phyloP scores from a whole-genome alignment of 2,888 invertebrate species.

The Auanema freiburgensis region DNA sequence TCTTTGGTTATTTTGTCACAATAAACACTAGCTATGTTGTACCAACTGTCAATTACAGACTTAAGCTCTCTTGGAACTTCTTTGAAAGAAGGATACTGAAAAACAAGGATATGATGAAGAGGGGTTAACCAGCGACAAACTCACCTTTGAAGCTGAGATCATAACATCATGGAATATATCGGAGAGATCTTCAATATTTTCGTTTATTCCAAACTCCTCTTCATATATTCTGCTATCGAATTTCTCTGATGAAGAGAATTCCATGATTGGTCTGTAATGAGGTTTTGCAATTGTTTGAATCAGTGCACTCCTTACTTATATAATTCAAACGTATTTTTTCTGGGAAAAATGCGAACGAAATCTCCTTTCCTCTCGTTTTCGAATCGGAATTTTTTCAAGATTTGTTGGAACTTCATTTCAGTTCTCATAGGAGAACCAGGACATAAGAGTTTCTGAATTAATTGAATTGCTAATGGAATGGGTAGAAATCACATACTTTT shows the following conservation, averaged over 20 bases:
- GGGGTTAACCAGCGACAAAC: too few relatives aligned
- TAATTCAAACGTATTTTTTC: constrained; percentile 42
- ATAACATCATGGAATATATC: neutral
- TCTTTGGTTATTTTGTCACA: constrained; percentile 44
- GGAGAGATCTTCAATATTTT: neutral
- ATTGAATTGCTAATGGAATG: too few relatives aligned
- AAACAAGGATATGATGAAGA: too few relatives aligned
- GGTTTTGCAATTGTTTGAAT: neutral
- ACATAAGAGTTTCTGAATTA: too few relatives aligned
- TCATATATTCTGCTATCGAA: constrained; percentile 48
- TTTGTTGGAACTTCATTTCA: constrained; percentile 28
- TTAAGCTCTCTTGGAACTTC: constrained; percentile 25
- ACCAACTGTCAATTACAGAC: constrained; percentile 30
- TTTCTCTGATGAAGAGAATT: constrained; percentile 49
- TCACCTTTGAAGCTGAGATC: neutral
- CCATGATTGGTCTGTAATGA: constrained; percentile 38
- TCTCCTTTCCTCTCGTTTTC: constrained; percentile 49
- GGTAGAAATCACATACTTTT: too few relatives aligned
- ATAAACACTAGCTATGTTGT: constrained; percentile 40
- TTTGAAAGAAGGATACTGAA: constrained; percentile 26
- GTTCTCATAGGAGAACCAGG: constrained; percentile 10
- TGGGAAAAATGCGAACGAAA: constrained; percentile 59
- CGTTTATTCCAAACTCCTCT: constrained; percentile 14
- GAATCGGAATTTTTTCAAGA: constrained; percentile 21
- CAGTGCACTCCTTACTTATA: constrained; percentile 35